Conservation (phyloP, 2,888 invertebrate genomes). For the Cosmia pyralina region DNA sequence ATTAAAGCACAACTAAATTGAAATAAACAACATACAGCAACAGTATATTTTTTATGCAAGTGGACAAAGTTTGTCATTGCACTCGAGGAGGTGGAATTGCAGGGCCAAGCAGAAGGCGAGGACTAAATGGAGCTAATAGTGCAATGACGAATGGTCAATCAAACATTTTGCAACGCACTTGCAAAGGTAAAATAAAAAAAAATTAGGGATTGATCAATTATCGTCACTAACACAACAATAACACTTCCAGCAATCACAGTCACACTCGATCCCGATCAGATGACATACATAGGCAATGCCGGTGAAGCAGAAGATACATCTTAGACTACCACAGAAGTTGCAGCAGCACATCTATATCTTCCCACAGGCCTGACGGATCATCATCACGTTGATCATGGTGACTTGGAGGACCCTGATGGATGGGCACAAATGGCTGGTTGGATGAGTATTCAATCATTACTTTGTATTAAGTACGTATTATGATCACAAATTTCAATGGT, state of each 20-base stretch:
- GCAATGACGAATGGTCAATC: background rate
- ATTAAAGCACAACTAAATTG: background rate
- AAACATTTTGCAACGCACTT: background rate
- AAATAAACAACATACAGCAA: background rate
- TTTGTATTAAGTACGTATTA: background rate
- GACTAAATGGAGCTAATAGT: background rate
- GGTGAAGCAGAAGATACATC: slow-evolving; percentile 64
- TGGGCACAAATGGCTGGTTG: too few species aligned
- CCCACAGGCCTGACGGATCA: background rate
- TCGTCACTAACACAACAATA: slow-evolving; percentile 42
- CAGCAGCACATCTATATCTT: slow-evolving; percentile 72
- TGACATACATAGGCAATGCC: slow-evolving; percentile 53
- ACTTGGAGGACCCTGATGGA: background rate
- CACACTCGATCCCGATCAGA: slow-evolving; percentile 54
- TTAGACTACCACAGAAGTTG: slow-evolving; percentile 73
- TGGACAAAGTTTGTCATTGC: background rate
- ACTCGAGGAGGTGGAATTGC: too few species aligned
- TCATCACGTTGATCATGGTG: background rate
- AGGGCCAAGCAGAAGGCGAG: background rate
- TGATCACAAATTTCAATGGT: background rate
- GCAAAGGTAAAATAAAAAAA: background rate
- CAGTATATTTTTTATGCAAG: background rate
- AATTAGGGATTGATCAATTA: background rate
- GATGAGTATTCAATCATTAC: slow-evolving; percentile 9
- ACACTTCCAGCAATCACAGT: slow-evolving; percentile 53